Percentiles rank a stretch among this genome's conserved stretches.
phyloP scores from a whole-genome alignment of 2,113 vertebrate species.

The Cyanoderma ruficeps region DNA sequence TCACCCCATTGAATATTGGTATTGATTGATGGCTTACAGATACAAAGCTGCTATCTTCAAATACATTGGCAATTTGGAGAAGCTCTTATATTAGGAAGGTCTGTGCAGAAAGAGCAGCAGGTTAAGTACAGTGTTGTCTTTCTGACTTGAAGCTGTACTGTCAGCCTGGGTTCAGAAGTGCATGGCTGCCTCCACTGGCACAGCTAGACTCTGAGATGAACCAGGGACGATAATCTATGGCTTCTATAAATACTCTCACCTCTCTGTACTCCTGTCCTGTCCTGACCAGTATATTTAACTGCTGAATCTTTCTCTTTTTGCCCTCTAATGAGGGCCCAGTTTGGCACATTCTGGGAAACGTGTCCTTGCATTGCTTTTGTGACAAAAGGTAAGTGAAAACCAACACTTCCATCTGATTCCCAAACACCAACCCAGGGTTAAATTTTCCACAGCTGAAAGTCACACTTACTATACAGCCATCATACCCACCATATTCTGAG shows the following conservation, averaged over 20 bases:
- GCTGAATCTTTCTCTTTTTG: slow-evolving; percentile 12
- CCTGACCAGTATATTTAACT: not conserved
- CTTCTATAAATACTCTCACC: not conserved
- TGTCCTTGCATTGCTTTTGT: not conserved
- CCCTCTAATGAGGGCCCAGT: not conserved
- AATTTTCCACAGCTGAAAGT: slow-evolving; percentile 17
- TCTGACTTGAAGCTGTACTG: not conserved
- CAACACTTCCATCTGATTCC: not conserved
- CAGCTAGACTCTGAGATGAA: not conserved
- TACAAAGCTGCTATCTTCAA: not conserved
- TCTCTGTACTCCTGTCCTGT: not conserved
- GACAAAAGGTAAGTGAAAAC: not conserved
- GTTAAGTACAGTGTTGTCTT: not conserved
- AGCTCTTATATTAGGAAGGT: not conserved
- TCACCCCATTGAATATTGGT: not conserved
- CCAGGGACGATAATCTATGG: not conserved
- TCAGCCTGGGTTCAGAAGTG: not conserved
- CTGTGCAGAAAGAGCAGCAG: not conserved
- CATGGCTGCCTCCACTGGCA: not conserved
- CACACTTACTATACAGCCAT: not conserved
- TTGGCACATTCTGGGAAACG: not conserved
- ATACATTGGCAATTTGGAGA: not conserved
- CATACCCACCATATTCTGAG: not conserved
- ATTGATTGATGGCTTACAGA: not conserved
- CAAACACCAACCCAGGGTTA: not conserved